A percentile compares a stretch with the other conserved stretches of the same genome.
Conservation (phyloP, 2,888 invertebrate species). For the Gortyna flavago region DNA sequence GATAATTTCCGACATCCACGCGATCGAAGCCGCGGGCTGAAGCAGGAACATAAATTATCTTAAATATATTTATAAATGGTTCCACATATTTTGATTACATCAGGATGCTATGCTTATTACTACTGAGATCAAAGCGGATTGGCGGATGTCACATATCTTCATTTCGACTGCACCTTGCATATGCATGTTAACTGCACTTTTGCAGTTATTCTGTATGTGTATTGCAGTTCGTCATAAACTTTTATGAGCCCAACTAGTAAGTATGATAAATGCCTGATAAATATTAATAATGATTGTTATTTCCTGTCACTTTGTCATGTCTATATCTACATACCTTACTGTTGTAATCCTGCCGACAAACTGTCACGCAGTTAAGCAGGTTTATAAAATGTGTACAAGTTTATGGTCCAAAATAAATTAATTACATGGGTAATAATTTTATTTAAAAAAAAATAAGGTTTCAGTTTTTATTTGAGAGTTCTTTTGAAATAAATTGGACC, state of each 20-base stretch:
- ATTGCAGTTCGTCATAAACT: conserved; percentile 10
- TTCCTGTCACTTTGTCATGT: too few species aligned
- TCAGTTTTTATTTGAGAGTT: too few species aligned
- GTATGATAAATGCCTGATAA: neutral
- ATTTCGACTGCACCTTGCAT: conserved; percentile 22
- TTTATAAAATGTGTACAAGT: neutral
- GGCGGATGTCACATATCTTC: neutral
- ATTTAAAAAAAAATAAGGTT: too few species aligned
- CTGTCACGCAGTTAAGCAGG: neutral
- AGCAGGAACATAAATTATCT: too few species aligned
- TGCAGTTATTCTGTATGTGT: conserved; percentile 29
- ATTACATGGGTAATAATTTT: neutral
- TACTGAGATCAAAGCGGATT: too few species aligned
- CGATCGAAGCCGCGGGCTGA: too few species aligned
- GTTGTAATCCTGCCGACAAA: neutral
- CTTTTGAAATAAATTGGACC: too few species aligned
- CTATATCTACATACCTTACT: too few species aligned
- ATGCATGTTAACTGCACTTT: conserved; percentile 10
- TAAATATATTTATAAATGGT: too few species aligned
- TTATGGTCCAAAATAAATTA: neutral
- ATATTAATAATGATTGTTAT: neutral
- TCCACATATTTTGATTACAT: too few species aligned
- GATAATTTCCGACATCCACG: too few species aligned
- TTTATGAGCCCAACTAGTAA: conserved; percentile 1
- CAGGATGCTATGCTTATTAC: too few species aligned